phyloP scores from a whole-genome alignment of 2,113 vertebrate species.

The Poicephalus meyeri region DNA sequence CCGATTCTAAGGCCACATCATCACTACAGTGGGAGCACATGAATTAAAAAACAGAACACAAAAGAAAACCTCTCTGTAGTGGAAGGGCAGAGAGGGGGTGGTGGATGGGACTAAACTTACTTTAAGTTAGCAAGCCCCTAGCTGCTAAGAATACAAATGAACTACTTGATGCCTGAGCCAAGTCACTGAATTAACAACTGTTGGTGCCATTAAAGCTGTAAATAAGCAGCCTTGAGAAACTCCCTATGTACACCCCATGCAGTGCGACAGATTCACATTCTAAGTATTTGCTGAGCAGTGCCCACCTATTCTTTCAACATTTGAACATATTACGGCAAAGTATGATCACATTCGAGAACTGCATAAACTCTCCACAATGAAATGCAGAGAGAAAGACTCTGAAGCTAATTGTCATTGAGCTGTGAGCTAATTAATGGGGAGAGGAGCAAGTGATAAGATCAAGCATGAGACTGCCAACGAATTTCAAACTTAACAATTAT shows the following conservation, averaged over 20 bases:
- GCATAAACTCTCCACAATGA: background rate
- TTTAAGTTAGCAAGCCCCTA: background rate
- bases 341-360: background rate
- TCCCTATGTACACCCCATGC: background rate
- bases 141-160: background rate
- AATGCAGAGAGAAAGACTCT: background rate
- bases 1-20: background rate
- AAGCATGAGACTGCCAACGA: background rate
- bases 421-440: constrained; percentile 10
- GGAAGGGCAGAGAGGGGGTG: background rate
- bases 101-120: background rate
- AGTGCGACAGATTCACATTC: background rate
- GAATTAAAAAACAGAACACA: background rate
- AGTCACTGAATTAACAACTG: background rate
- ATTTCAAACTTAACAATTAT: background rate
- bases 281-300: background rate
- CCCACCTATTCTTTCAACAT: background rate
- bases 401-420: background rate
- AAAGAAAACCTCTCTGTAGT: background rate
- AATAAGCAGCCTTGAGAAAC: background rate
- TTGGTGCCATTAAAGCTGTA: background rate
- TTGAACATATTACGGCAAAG: background rate
- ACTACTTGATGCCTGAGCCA: background rate
- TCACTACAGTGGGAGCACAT: background rate
- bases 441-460: background rate